Base-by-base conservation (phyloP, 2,888 invertebrate genomes). In the Mamestra brassicae region DNA sequence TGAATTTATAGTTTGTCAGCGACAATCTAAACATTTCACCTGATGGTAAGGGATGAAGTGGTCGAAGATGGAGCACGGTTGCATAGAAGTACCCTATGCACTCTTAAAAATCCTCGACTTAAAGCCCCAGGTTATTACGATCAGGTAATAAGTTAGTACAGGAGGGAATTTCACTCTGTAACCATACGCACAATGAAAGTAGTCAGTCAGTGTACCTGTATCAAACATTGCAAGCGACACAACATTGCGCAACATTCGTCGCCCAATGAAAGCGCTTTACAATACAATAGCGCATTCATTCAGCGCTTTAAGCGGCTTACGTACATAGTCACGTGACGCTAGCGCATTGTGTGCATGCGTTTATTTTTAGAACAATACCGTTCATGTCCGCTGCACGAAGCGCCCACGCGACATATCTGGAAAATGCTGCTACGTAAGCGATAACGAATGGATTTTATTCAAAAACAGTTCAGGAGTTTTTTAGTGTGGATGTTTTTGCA, bases 311-410 rank as follows among this genome's bases (percentile, higher is more conserved):
- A 34, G 58, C 38, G 60, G 38, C 61, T 61, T 61, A 61, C 61
- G 42, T n/a, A 4, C n/a, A 61, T 11, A 42, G 42, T n/a, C 11
- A n/a, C 42, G 42, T 61, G 42, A 42, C 42, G 42, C 11, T 2
- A 11, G n/a, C 11, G 17, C 42, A 61, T 42, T 61, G 61, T 36
- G 13, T n/a, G 38, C 60, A 60, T 61, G 42, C 4, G 38, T 11
- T 61, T 42, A n/a, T 61, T n/a, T 61, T 61, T n/a, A 42, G 42
- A 61, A 61, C 60, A 61, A 61, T 61, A 10, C 38, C n/a, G 60
- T 61, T 42, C 17, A 61, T 38, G 60, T 61, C n/a, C n/a, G 2
- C 60, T 61, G 42, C 60, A 61, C n/a, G 38, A 8, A 10, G 13
- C n/a, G 5, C 42, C 60, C 60, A 61, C 60, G n/a, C n/a, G n/a